phyloP scores from a whole-genome alignment of 2,797 vertebrate species.

The Enteromius mattozi region DNA sequence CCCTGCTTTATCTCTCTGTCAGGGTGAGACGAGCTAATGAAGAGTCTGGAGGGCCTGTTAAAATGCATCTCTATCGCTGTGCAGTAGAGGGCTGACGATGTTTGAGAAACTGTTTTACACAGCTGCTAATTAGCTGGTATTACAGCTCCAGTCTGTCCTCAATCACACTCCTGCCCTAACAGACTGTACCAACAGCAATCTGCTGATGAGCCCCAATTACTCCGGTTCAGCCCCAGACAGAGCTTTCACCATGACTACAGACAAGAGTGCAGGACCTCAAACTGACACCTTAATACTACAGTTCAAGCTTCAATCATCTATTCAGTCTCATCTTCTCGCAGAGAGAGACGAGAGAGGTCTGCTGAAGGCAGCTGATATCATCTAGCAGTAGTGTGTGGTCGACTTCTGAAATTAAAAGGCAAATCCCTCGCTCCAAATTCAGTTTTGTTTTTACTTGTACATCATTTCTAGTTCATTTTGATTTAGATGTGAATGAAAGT shows the following conservation, averaged over 20 bases:
- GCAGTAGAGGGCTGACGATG: constrained; percentile 45
- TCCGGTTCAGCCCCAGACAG: constrained; percentile 19
- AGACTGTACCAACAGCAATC: constrained; percentile 27
- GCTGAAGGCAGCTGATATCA: neutral
- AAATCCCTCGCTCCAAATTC: neutral
- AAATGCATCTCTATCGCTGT: constrained; percentile 39
- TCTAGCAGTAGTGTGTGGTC: neutral
- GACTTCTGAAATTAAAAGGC: constrained; percentile 6
- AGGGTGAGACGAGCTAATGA: constrained; percentile 48
- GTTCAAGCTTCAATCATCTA: constrained; percentile 28
- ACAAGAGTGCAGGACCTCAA: constrained; percentile 11
- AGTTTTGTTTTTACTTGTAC: neutral
- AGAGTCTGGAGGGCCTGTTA: constrained; percentile 51
- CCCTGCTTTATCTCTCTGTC: constrained; percentile 10
- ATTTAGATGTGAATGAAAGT: no score
- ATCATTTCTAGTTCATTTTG: neutral
- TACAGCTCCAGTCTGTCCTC: constrained; percentile 32
- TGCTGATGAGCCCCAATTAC: constrained; percentile 33
- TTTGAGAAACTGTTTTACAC: constrained; percentile 53
- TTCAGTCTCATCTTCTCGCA: constrained; percentile 11
- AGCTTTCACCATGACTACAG: constrained; percentile 27
- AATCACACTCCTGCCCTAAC: constrained; percentile 4
- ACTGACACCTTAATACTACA: constrained; percentile 32
- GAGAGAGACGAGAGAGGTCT: neutral
- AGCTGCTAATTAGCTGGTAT: constrained; percentile 56